Evolutionary conservation across 2,888 invertebrate species (phyloP), one percentile per base, ranked within the genome.

Genomic region (Neoaliturus tenellus): DNA sequence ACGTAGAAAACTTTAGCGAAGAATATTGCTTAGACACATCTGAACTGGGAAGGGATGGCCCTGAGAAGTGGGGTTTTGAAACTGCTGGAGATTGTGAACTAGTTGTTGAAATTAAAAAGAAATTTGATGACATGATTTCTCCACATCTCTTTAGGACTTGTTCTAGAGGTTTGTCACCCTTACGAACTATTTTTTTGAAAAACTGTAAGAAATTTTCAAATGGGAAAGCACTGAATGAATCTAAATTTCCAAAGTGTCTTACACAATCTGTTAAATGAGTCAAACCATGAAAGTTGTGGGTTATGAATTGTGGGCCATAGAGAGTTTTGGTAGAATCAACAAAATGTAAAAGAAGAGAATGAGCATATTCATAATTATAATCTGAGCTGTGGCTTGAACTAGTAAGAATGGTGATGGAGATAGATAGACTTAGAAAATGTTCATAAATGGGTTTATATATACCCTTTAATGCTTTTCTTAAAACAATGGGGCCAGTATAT

Each of bases 401-500:
- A 8, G 41, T 14, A 6, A 81, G 81, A 12, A 81, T 81, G 28
- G 39, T 67, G 2, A 81, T 25, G 12, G 62, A 17, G 6, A 81
- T 39, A 51, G 55, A 1, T 67, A 35, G 23, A 39, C 14, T 8
- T 12, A 33, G 5, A n/a, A 55, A 80, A 33, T 80, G 48, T 3
- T 51, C 51, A 51, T 67, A 67, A 2, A 67, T 3, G 14, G 17
- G 17, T 20, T 81, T 23, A 28, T 58, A 31, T 0, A 14, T 14
- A 14, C 44, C 44, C 17, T 44, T 44, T 12, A 44, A 44, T n/a
- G 20, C 33, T 3, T 81, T 62, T 81, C 67, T 62, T 17, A 81
- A 23, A 5, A 67, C 67, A 81, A 62, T 17, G 14, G 67, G 81
- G n/a, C 81, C 81, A 8, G 33, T 81, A 31, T 81, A 81, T 28